Percentiles rank a stretch among this genome's conserved stretches.
These are phyloP conservation scores for Henicopernis longicauda DNA, from an alignment of 2,113 vertebrate genomes.

Conservation along the genomic window DNA sequence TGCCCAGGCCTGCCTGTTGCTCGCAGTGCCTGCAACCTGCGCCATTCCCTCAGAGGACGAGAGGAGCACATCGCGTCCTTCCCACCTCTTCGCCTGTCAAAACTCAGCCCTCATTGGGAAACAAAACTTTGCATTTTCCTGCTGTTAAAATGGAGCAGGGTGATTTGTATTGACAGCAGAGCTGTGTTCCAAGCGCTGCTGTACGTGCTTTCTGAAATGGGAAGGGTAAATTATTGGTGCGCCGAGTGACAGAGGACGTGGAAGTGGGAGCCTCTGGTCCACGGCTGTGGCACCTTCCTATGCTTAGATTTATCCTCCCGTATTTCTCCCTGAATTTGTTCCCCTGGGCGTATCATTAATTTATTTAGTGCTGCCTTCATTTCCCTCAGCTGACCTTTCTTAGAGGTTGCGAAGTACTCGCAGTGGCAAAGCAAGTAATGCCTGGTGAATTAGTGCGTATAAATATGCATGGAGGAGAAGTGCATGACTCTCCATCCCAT, in stretches of 20 bases:
- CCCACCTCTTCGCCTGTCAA: not conserved
- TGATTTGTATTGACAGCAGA: not conserved
- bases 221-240: not conserved
- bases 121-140: not conserved
- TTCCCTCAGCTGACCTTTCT: not conserved
- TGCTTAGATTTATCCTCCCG: not conserved
- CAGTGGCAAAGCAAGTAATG: not conserved
- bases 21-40: not conserved
- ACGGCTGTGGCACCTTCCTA: not conserved
- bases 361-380: not conserved
- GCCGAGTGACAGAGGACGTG: not conserved
- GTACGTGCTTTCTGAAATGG: not conserved
- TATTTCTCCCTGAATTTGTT: not conserved
- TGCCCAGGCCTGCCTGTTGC: not conserved
- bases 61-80: not conserved
- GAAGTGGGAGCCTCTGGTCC: not conserved
- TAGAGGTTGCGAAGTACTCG: not conserved
- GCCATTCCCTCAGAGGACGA: fast-evolving
- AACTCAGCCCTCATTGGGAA: not conserved
- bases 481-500: not conserved
- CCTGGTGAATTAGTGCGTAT: not conserved
- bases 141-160: not conserved
- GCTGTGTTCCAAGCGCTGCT: not conserved
- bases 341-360: not conserved
- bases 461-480: not conserved